phyloP scores from a whole-genome alignment of 2,113 vertebrate species.

The Seriola dumerili region DNA sequence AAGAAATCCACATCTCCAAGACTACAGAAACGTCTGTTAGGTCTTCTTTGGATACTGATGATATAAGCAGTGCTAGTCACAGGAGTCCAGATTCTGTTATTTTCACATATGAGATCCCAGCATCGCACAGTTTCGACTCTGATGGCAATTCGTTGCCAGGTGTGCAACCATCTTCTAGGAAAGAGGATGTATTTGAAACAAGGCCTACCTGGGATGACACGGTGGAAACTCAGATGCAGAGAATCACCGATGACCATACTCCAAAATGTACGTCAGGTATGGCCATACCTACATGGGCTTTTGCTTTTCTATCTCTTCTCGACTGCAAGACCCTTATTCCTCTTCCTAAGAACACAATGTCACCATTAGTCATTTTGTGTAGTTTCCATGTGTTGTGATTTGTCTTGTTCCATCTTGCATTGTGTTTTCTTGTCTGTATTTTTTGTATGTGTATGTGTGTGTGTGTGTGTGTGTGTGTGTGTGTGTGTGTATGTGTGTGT shows the following conservation, averaged over 20 bases:
- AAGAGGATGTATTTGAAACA: conserved; percentile 95
- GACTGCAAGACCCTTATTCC: conserved; percentile 83
- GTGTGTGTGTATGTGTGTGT: conserved; percentile 15
- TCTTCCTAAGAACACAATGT: conserved; percentile 82
- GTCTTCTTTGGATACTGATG: conserved; percentile 69
- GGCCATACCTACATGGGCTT: conserved; percentile 78
- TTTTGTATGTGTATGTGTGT: conserved; percentile 7
- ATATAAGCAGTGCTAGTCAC: conserved; percentile 67
- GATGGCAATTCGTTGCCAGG: conserved; percentile 86
- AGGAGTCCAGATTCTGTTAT: conserved; percentile 85
- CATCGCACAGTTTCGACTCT: conserved; percentile 89
- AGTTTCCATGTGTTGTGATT: conserved; percentile 81
- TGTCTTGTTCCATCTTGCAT: conserved; percentile 78
- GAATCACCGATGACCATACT: conserved; percentile 93
- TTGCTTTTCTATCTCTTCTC: conserved; percentile 62
- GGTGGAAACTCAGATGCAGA: conserved; percentile 97
- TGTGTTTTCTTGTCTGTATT: conserved; percentile 44
- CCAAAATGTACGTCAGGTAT: conserved; percentile 94
- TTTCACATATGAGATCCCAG: conserved; percentile 89
- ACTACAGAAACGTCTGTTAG: conserved; percentile 46
- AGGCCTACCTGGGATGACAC: conserved; percentile 95
- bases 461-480: conserved; percentile 23
- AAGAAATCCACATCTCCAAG: conserved; percentile 36
- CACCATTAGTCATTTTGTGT: conserved; percentile 51
- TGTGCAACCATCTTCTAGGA: conserved; percentile 85